phyloP scores from a whole-genome alignment of 37 sponge, comb jelly and placozoan species.

The Halichondria panicea region DNA sequence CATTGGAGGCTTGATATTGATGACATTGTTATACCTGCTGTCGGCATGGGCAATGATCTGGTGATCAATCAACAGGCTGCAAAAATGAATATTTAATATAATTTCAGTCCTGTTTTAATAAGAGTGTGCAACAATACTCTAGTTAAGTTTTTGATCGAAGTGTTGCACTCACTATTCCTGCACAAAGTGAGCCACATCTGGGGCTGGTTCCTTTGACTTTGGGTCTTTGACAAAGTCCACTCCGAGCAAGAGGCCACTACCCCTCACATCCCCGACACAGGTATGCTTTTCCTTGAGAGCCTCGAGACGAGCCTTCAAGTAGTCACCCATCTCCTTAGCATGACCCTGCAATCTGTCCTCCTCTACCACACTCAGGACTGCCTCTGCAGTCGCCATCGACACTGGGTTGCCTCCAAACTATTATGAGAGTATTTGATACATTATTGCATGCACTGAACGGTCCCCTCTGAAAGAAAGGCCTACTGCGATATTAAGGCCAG shows the following conservation, averaged over 20 bases:
- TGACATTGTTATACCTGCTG: slow-evolving; percentile 64
- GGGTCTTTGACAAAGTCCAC: slow-evolving; percentile 84
- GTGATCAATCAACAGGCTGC: slow-evolving; percentile 46
- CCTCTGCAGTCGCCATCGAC: slow-evolving; percentile 77
- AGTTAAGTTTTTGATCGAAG: background rate
- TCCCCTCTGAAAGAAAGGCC: too few relatives aligned
- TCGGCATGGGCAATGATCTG: slow-evolving; percentile 61
- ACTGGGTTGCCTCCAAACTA: slow-evolving; percentile 93
- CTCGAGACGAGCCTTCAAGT: slow-evolving; percentile 43
- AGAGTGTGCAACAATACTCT: background rate
- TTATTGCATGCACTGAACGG: too few relatives aligned
- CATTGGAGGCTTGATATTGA: slow-evolving; percentile 88
- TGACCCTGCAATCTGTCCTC: slow-evolving; percentile 62
- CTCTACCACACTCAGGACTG: slow-evolving; percentile 71
- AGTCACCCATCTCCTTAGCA: slow-evolving; percentile 58
- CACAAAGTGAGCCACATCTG: slow-evolving; percentile 47
- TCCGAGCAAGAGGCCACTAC: slow-evolving; percentile 71
- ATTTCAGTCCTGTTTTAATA: background rate
- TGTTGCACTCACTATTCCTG: slow-evolving; percentile 1
- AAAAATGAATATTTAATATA: background rate
- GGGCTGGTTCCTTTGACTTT: slow-evolving; percentile 69
- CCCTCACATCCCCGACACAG: slow-evolving; percentile 83
- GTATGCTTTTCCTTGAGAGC: slow-evolving; percentile 44
- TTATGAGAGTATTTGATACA: too few relatives aligned
- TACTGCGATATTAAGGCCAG: background rate